Base-by-base conservation (phyloP, 2,113 vertebrate genomes). In the Poeciliopsis retropinna region DNA sequence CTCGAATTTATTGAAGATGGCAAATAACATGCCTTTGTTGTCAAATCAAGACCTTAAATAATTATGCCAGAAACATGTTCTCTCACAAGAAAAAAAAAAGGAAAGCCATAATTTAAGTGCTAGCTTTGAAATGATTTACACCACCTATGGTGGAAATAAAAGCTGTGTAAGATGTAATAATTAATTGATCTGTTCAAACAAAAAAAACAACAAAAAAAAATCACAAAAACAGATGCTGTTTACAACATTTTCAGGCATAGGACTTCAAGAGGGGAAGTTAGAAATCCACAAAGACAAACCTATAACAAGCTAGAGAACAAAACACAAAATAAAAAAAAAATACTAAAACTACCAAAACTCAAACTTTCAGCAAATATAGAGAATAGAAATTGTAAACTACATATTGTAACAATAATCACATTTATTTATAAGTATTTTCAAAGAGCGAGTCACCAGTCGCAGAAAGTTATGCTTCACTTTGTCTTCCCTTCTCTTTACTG, bases 361-460 rank as follows among this genome's bases (percentile, higher is more conserved):
- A 44, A 44, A 15, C 3, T 44, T 5, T 57, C 25, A 25, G 51
- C 51, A n/a, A 54, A 54, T 25, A n/a, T 9, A n/a, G 19, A 25
- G 3, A 25, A 57, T 57, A 57, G 6, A 47, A 17, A 5, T 19
- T 47, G 44, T 19, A 47, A 47, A 47, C 44, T 47, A 7, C 44
- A 47, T 19, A 19, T 15, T 17, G 44, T 80, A 66, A 75, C 80
- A 71, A 63, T 89, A 90, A 91, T 89, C 89, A 92, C 89, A 93
- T 90, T 88, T 84, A 82, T 81, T 89, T 81, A 86, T 87, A 86
- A 77, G 79, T 84, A 89, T 91, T 91, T 92, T 69, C 73, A 79
- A 68, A 11, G 72, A 47, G 19, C 31, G 76, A 70, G 80, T 82
- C 68, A 61, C 75, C 66, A 77, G 68, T 51, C 81, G 73, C 71